Percentiles rank a stretch among this genome's conserved stretches.
These are phyloP conservation scores for Clunio marinus DNA, from an alignment of 2,888 invertebrate species.

Conservation along the genomic window DNA sequence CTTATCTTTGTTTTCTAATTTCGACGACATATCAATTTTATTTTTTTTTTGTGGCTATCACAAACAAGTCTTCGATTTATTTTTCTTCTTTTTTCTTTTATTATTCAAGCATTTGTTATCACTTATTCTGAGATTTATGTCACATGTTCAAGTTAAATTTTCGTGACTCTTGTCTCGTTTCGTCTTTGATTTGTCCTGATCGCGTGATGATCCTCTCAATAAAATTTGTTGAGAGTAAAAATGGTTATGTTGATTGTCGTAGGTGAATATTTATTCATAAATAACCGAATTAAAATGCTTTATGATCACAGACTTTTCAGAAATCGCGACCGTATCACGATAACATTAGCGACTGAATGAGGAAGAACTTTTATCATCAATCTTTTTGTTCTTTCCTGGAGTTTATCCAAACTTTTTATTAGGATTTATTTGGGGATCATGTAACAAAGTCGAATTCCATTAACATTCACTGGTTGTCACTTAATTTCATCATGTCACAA, in stretches of 20 bases:
- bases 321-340: neutral
- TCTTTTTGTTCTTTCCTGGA: neutral
- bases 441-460: too few species aligned
- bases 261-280: neutral
- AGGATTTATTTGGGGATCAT: neutral
- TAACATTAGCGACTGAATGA: neutral
- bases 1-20: constrained; percentile 9
- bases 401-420: neutral
- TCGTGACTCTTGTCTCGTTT: too few species aligned
- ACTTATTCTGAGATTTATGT: neutral
- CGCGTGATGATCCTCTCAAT: neutral
- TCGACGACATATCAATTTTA: neutral
- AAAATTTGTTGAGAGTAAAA: neutral
- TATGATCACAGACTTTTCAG: neutral
- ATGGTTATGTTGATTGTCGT: neutral
- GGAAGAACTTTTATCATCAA: neutral
- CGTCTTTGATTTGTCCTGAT: too few species aligned
- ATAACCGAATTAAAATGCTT: neutral
- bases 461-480: too few species aligned
- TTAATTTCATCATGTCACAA: too few species aligned
- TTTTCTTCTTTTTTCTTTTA: neutral
- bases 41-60: neutral
- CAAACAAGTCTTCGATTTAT: neutral
- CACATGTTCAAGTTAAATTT: constrained; percentile 5
- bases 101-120: constrained; percentile 6